Evolutionary conservation across 2,113 vertebrate genomes (phyloP), one percentile per base, ranked within the genome.

Genomic region (Eulemur macaco): DNA sequence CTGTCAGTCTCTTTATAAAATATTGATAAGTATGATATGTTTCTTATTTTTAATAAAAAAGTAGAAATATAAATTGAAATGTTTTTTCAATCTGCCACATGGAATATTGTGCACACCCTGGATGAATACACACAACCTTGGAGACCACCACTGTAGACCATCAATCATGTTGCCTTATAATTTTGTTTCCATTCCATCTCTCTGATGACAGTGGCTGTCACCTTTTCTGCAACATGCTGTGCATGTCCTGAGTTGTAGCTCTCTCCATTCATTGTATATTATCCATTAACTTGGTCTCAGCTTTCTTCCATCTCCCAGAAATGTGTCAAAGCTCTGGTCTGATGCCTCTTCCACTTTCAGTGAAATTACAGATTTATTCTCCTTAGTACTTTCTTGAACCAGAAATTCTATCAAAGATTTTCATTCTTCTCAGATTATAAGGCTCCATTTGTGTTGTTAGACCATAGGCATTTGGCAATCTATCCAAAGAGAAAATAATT

Each of bases 351-450:
- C 10, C 13, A 86, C 60, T 92, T 94, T 84, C 39, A 84, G 11
- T 80, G 42, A 94, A 87, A 89, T 84, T 91, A 78, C 1, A 56
- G 21, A 58, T 91, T 85, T 80, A 68, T 21, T 88, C 20, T 85
- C 37, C 94, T 89, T 69, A 71, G 45, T 42, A 71, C 9, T 92
- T 94, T 81, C 39, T 94, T 95, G 50, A 93, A 93, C 23, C 11
- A 60, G 47, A 80, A 74, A 80, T 6, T 1, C 15, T 54, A 85
- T 60, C 73, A 94, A 85, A 4, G n/a, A 52, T 73, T 93, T 95
- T 95, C 47, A 85, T 68, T 71, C 3, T 88, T 95, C 54, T 91
- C 68, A 78, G 34, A 66, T 83, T 73, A 58, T 66, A 82, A 10
- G 9, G 9, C 15, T 56, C 37, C 17, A 78, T 87, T 58, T 82